Conservation (phyloP, 2,888 invertebrate genomes). For the Tubulanus polymorphus region DNA sequence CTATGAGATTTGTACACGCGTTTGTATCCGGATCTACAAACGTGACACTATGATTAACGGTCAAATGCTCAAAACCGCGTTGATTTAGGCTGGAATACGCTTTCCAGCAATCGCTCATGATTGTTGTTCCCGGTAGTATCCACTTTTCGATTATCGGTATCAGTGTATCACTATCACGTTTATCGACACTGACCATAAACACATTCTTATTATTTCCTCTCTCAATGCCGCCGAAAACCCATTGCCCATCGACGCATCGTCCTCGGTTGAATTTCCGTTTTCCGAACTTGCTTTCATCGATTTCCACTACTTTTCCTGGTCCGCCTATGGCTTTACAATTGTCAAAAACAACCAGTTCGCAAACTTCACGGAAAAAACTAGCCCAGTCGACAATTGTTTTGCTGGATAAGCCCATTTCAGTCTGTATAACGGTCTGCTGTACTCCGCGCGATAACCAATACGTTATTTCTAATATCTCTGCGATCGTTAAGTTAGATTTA, state of each 20-base stretch:
- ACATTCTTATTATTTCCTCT: constrained; percentile 6
- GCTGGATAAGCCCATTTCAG: neutral
- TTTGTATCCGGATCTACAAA: neutral
- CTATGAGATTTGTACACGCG: neutral
- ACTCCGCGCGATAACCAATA: neutral
- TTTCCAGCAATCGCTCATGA: constrained; percentile 17
- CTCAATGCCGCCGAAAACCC: constrained; percentile 18
- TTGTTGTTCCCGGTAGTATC: constrained; percentile 15
- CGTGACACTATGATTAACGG: neutral
- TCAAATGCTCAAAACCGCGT: neutral
- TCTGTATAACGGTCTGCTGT: constrained; percentile 1
- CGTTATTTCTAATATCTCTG: neutral
- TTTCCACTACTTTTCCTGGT: constrained; percentile 12
- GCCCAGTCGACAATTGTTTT: neutral
- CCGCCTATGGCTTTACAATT: constrained; percentile 15
- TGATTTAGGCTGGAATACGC: neutral
- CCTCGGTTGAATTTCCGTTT: constrained; percentile 20
- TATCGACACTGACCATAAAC: constrained; percentile 16
- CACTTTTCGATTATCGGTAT: constrained; percentile 14
- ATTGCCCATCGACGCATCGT: constrained; percentile 17
- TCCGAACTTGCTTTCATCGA: constrained; percentile 19
- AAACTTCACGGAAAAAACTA: constrained; percentile 15
- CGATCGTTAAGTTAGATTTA: neutral
- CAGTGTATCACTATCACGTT: constrained; percentile 10
- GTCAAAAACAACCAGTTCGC: constrained; percentile 3